phyloP scores from a whole-genome alignment of 2,888 invertebrate species.

The Megalurothrips usitatus region DNA sequence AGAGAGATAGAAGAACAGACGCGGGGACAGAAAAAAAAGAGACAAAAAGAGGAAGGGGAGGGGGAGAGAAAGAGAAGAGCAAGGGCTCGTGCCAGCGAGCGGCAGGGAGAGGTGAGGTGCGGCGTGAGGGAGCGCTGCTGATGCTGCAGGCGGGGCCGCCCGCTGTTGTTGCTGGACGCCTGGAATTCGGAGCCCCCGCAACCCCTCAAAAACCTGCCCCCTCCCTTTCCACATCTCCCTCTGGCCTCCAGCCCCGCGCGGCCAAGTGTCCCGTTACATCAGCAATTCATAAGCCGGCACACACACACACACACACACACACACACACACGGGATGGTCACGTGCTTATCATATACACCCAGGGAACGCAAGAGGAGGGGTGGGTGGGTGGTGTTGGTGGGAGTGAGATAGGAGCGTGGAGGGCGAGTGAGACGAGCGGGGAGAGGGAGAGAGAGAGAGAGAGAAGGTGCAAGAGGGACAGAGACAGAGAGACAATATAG shows the following conservation, averaged over 20 bases:
- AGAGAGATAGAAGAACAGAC: conserved; percentile 32
- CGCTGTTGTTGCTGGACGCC: too few species aligned
- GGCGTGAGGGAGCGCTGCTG: too few species aligned
- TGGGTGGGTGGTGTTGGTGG: background rate
- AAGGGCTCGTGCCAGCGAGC: too few species aligned
- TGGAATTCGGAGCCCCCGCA: too few species aligned
- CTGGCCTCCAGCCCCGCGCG: background rate
- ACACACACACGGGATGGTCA: too few species aligned
- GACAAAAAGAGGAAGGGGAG: conserved; percentile 13
- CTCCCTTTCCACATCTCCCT: too few species aligned
- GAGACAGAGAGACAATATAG: background rate
- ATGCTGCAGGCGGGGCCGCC: too few species aligned
- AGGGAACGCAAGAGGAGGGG: background rate
- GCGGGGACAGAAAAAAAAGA: conserved; percentile 28
- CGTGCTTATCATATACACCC: background rate
- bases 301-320: too few species aligned
- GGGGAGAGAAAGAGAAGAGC: too few species aligned
- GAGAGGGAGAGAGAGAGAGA: conserved; percentile 29
- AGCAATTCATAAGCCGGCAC: background rate
- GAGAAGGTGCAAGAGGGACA: conserved; percentile 29
- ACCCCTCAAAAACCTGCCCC: too few species aligned
- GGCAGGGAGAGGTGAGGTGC: too few species aligned
- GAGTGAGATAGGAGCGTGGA: background rate
- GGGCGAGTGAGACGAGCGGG: background rate
- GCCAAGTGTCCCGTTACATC: conserved; percentile 18